A percentile compares a stretch with the other conserved stretches of the same genome.
phyloP scores from a whole-genome alignment of 2,797 vertebrate genomes.

The Ctenopoma multispine region DNA sequence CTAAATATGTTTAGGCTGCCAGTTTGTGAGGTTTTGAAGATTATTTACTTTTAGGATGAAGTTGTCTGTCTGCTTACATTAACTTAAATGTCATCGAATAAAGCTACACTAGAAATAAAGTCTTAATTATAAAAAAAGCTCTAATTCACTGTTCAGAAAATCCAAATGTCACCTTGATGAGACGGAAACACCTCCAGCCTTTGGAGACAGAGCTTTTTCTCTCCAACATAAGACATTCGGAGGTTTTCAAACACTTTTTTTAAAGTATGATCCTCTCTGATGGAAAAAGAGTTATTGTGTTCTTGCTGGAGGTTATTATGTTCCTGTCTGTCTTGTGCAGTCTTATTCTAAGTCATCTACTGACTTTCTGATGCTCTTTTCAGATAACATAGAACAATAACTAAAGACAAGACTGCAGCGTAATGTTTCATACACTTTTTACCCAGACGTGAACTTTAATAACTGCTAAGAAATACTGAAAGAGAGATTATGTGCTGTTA shows the following conservation, averaged over 20 bases:
- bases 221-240: too few species aligned
- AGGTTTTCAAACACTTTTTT: slow-evolving; percentile 2
- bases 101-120: too few species aligned
- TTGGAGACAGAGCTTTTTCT: background rate
- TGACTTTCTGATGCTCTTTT: background rate
- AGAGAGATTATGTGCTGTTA: background rate
- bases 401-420: background rate
- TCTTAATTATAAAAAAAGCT: too few species aligned
- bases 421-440: background rate
- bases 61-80: too few species aligned
- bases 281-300: background rate
- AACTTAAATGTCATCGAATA: too few species aligned
- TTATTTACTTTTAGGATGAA: too few species aligned
- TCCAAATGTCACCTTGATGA: background rate
- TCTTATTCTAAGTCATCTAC: background rate
- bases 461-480: background rate
- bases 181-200: background rate
- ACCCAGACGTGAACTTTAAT: background rate
- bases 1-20: too few species aligned
- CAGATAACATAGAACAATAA: background rate
- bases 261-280: slow-evolving; percentile 3
- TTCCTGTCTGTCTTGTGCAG: background rate
- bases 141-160: background rate
- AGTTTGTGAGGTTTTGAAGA: too few species aligned
- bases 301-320: slow-evolving; percentile 10